Conservation (phyloP, 2,113 vertebrate species). For the Salvelinus alpinus region DNA sequence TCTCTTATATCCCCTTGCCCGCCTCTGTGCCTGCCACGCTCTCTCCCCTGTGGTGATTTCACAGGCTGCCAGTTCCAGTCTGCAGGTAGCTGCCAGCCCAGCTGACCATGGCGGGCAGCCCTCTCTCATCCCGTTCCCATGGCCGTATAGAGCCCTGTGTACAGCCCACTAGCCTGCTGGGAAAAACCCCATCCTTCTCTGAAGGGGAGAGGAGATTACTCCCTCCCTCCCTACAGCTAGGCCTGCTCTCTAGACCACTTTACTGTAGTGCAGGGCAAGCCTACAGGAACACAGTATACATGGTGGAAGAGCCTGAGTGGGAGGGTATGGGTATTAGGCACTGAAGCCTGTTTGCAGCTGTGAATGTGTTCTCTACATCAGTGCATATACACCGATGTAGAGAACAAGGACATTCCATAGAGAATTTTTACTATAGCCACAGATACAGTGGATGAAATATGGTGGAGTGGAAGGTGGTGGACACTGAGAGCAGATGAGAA, state of each 20-base stretch:
- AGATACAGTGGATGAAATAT: background rate
- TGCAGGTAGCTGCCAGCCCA: conserved; percentile 38
- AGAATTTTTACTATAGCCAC: background rate
- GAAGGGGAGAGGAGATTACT: conserved; percentile 57
- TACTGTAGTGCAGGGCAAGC: background rate
- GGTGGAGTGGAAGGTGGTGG: too few relatives aligned
- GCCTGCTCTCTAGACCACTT: conserved; percentile 19
- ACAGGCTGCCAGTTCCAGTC: conserved; percentile 36
- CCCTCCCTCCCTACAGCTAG: conserved; percentile 26
- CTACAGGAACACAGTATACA: background rate
- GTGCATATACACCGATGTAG: too few relatives aligned
- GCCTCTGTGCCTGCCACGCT: conserved; percentile 45
- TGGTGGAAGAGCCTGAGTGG: background rate
- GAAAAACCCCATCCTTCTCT: conserved; percentile 58
- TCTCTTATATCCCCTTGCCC: background rate
- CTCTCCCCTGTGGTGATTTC: conserved; percentile 45
- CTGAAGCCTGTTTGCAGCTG: too few relatives aligned
- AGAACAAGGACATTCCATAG: background rate
- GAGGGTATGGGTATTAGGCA: background rate
- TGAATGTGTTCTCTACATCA: too few relatives aligned
- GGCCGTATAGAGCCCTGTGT: conserved; percentile 49
- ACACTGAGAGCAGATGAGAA: background rate
- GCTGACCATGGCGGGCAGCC: conserved; percentile 21
- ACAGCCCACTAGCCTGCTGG: conserved; percentile 61
- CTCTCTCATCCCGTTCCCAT: conserved; percentile 50